phyloP scores from a whole-genome alignment of 2,113 vertebrate genomes.

The Prionailurus bengalensis region DNA sequence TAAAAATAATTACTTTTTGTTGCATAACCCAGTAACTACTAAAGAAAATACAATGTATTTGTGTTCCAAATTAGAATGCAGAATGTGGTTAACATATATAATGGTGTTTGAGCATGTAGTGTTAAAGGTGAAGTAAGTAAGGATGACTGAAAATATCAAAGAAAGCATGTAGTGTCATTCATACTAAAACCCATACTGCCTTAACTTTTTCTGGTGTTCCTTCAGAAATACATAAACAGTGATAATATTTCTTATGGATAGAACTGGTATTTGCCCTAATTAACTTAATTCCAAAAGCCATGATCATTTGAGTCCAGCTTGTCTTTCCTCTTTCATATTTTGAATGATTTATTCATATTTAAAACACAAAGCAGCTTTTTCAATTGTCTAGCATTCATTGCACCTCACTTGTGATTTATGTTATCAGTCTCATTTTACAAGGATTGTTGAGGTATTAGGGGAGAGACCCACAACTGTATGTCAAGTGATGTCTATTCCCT shows the following conservation, averaged over 20 bases:
- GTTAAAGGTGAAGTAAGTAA: background rate
- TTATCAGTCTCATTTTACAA: background rate
- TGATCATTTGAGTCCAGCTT: background rate
- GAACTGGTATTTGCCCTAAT: background rate
- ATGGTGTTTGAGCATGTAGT: background rate
- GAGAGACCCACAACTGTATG: background rate
- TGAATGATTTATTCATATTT: conserved; percentile 53
- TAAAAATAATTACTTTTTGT: background rate
- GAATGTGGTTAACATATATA: background rate
- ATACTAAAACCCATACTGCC: background rate
- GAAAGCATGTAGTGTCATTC: background rate
- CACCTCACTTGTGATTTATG: background rate
- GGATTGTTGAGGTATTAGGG: background rate
- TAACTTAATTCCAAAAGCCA: conserved; percentile 53
- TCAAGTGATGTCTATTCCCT: background rate
- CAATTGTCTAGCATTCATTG: background rate
- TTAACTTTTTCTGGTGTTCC: background rate
- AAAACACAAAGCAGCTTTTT: background rate
- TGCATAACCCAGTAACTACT: background rate
- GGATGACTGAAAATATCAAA: background rate
- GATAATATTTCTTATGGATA: background rate
- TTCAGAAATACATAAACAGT: background rate
- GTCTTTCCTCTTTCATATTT: conserved; percentile 1
- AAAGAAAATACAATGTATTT: background rate
- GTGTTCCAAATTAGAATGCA: background rate